A percentile compares a stretch with the other conserved stretches of the same genome.
These are phyloP conservation scores for Henricia sp. DNA, from an alignment of 53 echinoderm and acorn worm species.

Conservation along the genomic window DNA sequence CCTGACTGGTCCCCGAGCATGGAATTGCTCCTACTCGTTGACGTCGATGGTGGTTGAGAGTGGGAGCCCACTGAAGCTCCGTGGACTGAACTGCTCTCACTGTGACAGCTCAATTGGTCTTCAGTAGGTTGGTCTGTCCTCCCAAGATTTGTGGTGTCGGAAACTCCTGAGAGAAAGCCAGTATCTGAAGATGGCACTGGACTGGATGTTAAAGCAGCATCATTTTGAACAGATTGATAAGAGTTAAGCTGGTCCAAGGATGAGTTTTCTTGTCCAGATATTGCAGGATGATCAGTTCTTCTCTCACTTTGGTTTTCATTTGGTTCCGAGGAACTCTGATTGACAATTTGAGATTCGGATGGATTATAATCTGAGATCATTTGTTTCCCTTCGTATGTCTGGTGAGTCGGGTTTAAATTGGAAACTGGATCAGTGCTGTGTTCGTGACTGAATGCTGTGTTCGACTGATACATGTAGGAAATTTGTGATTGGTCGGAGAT, in stretches of 20 bases:
- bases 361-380: neutral
- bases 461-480: neutral
- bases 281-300: neutral
- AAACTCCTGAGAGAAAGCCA: neutral
- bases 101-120: constrained; percentile 29
- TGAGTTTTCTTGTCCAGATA: constrained; percentile 1
- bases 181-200: neutral
- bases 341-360: neutral
- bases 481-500: neutral
- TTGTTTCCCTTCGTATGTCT: neutral
- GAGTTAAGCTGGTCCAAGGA: neutral
- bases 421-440: neutral
- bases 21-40: constrained; percentile 65
- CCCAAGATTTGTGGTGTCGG: neutral
- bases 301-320: neutral
- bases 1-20: constrained; percentile 37
- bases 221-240: neutral
- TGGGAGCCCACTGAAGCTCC: constrained; percentile 14
- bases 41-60: constrained; percentile 37
- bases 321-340: neutral
- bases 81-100: constrained; percentile 9
- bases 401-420: neutral
- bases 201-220: constrained; percentile 1
- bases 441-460: neutral
- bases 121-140: constrained; percentile 10